phyloP scores from a whole-genome alignment of 2,888 invertebrate genomes.

The Pristionchus exspectatus region DNA sequence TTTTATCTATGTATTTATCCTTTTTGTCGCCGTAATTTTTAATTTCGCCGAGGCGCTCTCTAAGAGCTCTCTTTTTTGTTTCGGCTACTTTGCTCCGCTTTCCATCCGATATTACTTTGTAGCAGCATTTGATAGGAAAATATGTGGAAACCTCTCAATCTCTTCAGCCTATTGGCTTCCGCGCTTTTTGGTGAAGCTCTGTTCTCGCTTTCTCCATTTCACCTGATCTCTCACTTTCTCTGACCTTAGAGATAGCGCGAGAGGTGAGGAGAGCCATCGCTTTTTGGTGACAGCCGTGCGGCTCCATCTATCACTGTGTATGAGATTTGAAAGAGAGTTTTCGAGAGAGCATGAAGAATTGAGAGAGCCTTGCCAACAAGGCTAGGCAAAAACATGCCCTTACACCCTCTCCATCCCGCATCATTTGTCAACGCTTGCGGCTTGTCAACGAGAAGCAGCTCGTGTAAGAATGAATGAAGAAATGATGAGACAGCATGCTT shows the following conservation, averaged over 20 bases:
- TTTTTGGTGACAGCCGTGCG: too few relatives aligned
- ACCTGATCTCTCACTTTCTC: background rate
- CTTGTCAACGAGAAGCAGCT: background rate
- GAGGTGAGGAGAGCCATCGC: too few relatives aligned
- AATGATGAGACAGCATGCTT: conserved; percentile 4
- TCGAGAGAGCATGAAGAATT: background rate
- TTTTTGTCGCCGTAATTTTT: background rate
- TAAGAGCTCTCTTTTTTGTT: too few relatives aligned
- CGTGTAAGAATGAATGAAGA: conserved; percentile 47
- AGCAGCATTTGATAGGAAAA: too few relatives aligned
- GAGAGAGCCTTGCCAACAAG: background rate
- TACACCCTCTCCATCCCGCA: background rate
- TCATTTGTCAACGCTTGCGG: background rate
- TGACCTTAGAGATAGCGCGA: background rate
- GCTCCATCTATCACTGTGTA: too few relatives aligned
- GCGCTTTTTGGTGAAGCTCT: background rate
- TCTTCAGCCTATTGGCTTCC: background rate
- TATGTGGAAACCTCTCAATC: conserved; percentile 2
- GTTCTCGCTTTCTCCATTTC: background rate
- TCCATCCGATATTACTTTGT: too few relatives aligned
- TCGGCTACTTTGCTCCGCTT: too few relatives aligned
- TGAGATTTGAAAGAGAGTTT: too few relatives aligned
- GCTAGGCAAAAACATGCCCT: background rate
- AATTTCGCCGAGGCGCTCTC: background rate
- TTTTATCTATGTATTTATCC: background rate